A percentile compares a stretch with the other conserved stretches of the same genome.
Conservation (phyloP, 2,888 invertebrate genomes). For the Agapostemon virescens region DNA sequence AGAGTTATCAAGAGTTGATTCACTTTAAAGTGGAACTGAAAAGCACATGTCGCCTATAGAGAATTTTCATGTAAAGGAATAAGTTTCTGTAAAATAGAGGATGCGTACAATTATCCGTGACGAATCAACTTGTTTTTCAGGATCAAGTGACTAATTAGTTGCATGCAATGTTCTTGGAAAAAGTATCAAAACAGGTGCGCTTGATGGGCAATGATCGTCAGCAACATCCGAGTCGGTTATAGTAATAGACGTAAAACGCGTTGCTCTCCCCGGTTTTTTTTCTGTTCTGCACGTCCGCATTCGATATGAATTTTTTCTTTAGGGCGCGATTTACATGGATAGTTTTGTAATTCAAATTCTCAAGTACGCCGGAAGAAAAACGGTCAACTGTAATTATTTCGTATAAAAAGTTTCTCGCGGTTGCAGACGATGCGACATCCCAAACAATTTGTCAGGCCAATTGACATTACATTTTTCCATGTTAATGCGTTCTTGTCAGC, state of each 20-base stretch:
- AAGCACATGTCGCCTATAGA: not conserved
- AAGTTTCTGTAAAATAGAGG: not conserved
- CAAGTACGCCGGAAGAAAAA: not conserved
- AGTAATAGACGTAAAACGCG: not conserved
- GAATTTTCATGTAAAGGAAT: not conserved
- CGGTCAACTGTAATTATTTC: not conserved
- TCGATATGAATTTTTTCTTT: not conserved
- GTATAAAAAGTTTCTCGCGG: not conserved
- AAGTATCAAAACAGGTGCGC: not conserved
- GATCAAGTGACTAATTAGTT: not conserved
- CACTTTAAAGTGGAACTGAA: not conserved
- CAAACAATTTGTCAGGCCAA: not conserved
- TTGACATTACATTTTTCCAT: conserved; percentile 1
- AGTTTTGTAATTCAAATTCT: conserved; percentile 33
- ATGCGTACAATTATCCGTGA: not conserved
- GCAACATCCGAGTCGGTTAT: not conserved
- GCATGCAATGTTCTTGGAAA: not conserved
- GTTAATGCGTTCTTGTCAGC: not conserved
- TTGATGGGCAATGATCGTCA: not conserved
- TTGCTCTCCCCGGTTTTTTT: not conserved
- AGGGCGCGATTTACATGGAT: not conserved
- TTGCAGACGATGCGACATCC: not conserved
- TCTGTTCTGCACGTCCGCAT: not conserved
- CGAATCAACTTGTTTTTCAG: not conserved
- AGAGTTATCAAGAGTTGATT: not conserved